phyloP scores from a whole-genome alignment of 2,113 vertebrate species.

The Tonatia bakeri region DNA sequence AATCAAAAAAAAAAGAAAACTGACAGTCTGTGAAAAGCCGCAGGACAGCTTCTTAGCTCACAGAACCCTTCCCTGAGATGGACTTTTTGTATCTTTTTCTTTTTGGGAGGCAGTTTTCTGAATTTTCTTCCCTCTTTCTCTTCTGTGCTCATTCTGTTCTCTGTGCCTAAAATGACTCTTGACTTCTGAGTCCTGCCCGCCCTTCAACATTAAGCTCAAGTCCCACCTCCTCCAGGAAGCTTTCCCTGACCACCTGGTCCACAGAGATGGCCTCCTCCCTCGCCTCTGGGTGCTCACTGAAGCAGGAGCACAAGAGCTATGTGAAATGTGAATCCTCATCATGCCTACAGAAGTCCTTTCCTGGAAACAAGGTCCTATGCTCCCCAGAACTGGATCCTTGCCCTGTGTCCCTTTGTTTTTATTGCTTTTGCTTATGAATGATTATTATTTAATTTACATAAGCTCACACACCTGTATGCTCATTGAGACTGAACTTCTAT shows the following conservation, averaged over 20 bases:
- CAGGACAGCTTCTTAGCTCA: not conserved
- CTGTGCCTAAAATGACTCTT: not conserved
- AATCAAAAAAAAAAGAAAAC: not conserved
- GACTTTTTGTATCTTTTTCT: not conserved
- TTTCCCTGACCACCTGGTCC: not conserved
- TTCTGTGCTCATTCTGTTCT: not conserved
- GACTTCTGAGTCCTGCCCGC: not conserved
- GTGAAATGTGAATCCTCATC: not conserved
- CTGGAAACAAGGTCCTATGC: not conserved
- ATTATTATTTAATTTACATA: not conserved
- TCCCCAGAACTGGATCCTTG: not conserved
- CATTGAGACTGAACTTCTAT: not conserved
- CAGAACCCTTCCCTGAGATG: not conserved
- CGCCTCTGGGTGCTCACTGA: too few species aligned
- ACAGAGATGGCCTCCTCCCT: not conserved
- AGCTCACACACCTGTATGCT: not conserved
- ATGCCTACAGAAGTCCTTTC: not conserved
- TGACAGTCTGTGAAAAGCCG: not conserved
- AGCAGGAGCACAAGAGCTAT: not conserved
- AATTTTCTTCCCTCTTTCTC: not conserved
- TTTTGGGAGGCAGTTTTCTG: not conserved
- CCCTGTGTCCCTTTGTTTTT: not conserved
- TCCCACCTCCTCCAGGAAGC: not conserved
- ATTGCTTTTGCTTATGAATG: not conserved
- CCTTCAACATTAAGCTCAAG: not conserved